Base-by-base conservation (phyloP, 1,140 invertebrate species). In the Aphidius gifuensis region DNA sequence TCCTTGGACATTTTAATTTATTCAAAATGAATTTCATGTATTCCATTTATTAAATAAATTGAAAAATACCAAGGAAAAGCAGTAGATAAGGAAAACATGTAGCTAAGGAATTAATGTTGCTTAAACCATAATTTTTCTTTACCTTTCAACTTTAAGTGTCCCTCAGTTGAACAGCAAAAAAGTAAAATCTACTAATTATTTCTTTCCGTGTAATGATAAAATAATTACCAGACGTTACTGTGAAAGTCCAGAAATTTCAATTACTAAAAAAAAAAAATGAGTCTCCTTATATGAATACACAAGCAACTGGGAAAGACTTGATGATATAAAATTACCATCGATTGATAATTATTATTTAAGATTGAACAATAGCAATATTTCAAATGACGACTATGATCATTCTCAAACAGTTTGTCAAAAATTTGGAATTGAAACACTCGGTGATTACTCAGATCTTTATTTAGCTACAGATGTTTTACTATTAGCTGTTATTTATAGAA, bases 261-360 rank as follows among this genome's bases (percentile, higher is more conserved):
- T 38, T 38, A 55, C 32, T 61, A 58, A 23, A n/a, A 11, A 46
- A 9, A 46, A 39, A 42, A n/a, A n/a, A n/a, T n/a, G n/a, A 4
- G 53, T 70, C 63, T 63, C 68, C 61, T 68, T 65, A 8, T 77
- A 77, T 65, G 74, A 77, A 58, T 71, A 66, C 56, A 65, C 74
- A 32, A 66, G 65, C 32, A 66, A 51, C 53, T 68, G 40, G 60
- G 65, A 51, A 7, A 51, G 32, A 75, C 68, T 76, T 54, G 64
- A 75, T 21, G 56, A 66, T 9, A 64, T 65, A 21, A 56, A 62
- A n/a, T 61, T 78, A 51, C 78, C 75, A 51, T 6, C 59, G 39
- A 71, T 71, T 64, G 60, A 70, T 8, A 40, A 16, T 1, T 48
- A 48, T 48, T 48, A 38, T 48, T 48, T 1, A 23, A 32, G 11